A percentile compares a stretch with the other conserved stretches of the same genome.
Conservation (phyloP, 1,140 invertebrate genomes). For the Scaptomyza hsui region DNA sequence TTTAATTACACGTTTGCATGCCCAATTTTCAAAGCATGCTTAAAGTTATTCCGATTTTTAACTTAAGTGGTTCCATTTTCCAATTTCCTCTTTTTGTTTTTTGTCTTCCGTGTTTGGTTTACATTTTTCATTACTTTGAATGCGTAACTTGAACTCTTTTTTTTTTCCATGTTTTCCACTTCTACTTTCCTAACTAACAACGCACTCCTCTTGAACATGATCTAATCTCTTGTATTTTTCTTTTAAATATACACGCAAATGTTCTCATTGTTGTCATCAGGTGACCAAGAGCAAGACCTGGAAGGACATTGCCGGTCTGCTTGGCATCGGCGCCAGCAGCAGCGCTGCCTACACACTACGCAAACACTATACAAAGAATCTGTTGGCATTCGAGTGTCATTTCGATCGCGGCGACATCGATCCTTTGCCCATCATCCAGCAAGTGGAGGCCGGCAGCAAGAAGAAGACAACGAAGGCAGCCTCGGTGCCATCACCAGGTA, state of each 20-base stretch:
- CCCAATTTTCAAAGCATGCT: too few relatives aligned
- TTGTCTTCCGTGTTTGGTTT: not conserved
- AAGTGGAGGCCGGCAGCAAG: slow-evolving; percentile 94
- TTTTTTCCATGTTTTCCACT: slow-evolving; percentile 9
- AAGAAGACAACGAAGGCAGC: slow-evolving; percentile 93
- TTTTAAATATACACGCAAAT: slow-evolving; percentile 47
- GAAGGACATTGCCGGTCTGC: slow-evolving; percentile 97
- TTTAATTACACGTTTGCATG: too few relatives aligned
- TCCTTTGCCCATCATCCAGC: slow-evolving; percentile 97
- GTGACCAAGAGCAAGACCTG: slow-evolving; percentile 99
- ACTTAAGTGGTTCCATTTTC: not conserved
- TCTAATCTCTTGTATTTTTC: slow-evolving; percentile 12
- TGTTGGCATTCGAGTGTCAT: slow-evolving; percentile 97
- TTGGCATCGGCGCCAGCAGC: slow-evolving; percentile 97
- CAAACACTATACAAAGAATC: slow-evolving; percentile 98
- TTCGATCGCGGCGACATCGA: slow-evolving; percentile 98
- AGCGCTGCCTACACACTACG: slow-evolving; percentile 98
- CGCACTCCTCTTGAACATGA: not conserved
- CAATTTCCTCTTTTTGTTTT: not conserved
- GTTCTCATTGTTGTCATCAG: slow-evolving; percentile 85
- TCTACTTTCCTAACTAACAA: slow-evolving; percentile 15
- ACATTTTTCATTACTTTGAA: slow-evolving; percentile 28
- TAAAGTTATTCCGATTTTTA: too few relatives aligned
- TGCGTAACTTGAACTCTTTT: slow-evolving; percentile 25
- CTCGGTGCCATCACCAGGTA: slow-evolving; percentile 93